Conservation (phyloP, 2,888 invertebrate genomes). For the Lordiphosa fenestrarum region DNA sequence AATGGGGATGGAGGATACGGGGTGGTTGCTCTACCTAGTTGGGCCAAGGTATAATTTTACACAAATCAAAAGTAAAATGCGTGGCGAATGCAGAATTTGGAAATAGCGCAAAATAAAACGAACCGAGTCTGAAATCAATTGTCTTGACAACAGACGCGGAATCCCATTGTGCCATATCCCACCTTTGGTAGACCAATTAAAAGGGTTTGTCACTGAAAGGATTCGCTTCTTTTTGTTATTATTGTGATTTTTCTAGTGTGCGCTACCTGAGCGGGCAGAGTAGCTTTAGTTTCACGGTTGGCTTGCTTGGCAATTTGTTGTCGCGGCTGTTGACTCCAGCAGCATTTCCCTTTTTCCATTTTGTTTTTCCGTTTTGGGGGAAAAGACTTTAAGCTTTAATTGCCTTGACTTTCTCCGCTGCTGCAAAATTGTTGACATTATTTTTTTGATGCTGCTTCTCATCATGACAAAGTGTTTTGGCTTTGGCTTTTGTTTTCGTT, state of each 20-base stretch:
- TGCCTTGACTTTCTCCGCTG: slow-evolving; percentile 23
- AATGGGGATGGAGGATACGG: slow-evolving; percentile 4
- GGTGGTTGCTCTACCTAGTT: slow-evolving; percentile 2
- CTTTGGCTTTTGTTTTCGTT: slow-evolving; percentile 12
- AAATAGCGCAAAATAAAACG: slow-evolving; percentile 6
- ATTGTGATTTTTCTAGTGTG: slow-evolving; percentile 2
- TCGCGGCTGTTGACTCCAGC: slow-evolving; percentile 61
- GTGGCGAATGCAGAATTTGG: slow-evolving; percentile 35
- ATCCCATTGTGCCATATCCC: slow-evolving; percentile 43
- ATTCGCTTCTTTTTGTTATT: slow-evolving; percentile 25
- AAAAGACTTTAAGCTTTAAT: slow-evolving; percentile 45
- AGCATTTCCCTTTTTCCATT: slow-evolving; percentile 9
- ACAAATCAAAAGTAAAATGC: slow-evolving; percentile 52
- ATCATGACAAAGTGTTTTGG: slow-evolving; percentile 42
- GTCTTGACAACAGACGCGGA: slow-evolving; percentile 59
- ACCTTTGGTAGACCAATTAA: slow-evolving; percentile 64
- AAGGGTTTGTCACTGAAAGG: slow-evolving; percentile 37
- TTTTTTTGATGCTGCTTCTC: slow-evolving; percentile 35
- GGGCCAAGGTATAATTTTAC: slow-evolving; percentile 49
- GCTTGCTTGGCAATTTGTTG: slow-evolving; percentile 65
- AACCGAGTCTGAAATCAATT: slow-evolving; percentile 49
- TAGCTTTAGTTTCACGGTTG: slow-evolving; percentile 59
- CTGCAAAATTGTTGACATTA: slow-evolving; percentile 50
- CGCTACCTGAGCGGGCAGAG: slow-evolving; percentile 25
- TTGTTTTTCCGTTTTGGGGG: slow-evolving; percentile 5